Evolutionary conservation across 2,113 vertebrate species (phyloP).

Genomic region (Mohoua ochrocephala): DNA sequence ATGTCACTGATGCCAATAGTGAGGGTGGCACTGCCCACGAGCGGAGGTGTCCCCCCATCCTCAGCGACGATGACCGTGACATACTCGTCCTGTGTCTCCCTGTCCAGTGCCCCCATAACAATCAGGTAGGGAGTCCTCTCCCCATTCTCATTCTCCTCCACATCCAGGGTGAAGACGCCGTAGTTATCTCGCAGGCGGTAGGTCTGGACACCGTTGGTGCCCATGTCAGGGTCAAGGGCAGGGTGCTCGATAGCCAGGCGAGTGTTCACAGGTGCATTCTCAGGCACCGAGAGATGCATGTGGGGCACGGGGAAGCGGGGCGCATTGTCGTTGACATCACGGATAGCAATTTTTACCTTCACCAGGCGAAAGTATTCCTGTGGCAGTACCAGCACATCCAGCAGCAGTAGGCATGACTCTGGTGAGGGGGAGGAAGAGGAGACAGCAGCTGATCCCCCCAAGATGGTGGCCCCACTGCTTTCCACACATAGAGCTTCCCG

Average conservation of each 20-base stretch:
- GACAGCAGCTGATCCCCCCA: not conserved
- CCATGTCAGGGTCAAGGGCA: slow-evolving; percentile 87
- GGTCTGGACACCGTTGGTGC: slow-evolving; percentile 85
- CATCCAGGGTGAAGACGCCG: slow-evolving; percentile 89
- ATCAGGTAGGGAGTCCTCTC: slow-evolving; percentile 93
- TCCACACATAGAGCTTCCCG: slow-evolving; percentile 83
- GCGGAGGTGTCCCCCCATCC: slow-evolving; percentile 88
- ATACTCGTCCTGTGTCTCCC: slow-evolving; percentile 86
- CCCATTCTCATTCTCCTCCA: slow-evolving; percentile 92
- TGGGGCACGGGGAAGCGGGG: slow-evolving; percentile 85
- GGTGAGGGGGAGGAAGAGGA: slow-evolving; percentile 39
- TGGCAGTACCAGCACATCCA: slow-evolving; percentile 91
- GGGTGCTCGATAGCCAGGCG: slow-evolving; percentile 90
- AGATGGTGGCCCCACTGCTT: slow-evolving; percentile 46
- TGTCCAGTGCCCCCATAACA: slow-evolving; percentile 86
- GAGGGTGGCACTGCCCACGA: slow-evolving; percentile 87
- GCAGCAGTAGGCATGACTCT: slow-evolving; percentile 80
- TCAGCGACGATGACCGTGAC: slow-evolving; percentile 90
- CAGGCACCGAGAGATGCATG: slow-evolving; percentile 84
- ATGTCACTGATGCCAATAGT: slow-evolving; percentile 89
- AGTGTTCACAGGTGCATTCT: slow-evolving; percentile 88
- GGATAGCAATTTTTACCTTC: slow-evolving; percentile 90
- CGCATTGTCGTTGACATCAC: slow-evolving; percentile 91
- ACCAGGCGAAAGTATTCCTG: slow-evolving; percentile 93
- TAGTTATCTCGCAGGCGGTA: slow-evolving; percentile 91